These are phyloP conservation scores for Gracilinanus agilis DNA, from an alignment of 2,113 vertebrate genomes.

Conservation along the genomic window DNA sequence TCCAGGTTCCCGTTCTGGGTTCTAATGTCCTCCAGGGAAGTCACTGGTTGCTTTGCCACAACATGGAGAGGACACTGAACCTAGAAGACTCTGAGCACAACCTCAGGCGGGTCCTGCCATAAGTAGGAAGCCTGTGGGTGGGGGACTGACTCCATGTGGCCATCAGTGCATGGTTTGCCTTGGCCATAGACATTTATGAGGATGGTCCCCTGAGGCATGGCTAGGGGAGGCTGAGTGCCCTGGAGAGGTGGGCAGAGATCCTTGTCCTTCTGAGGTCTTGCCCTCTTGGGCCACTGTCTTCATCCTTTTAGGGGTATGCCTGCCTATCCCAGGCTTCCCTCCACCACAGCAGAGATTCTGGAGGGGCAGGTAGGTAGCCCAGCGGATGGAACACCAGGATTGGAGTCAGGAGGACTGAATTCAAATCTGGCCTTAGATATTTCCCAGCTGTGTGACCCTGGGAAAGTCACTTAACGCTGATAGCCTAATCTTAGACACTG, in stretches of 20 bases:
- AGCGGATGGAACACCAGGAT: too few species aligned
- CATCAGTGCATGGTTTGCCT: background rate
- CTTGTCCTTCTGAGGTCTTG: background rate
- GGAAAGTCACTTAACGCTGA: too few species aligned
- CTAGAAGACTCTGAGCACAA: background rate
- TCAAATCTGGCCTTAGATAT: too few species aligned
- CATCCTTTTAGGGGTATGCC: too few species aligned
- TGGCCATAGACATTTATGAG: background rate
- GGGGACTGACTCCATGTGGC: background rate
- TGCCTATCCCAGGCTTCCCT: too few species aligned
- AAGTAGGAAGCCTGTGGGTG: background rate
- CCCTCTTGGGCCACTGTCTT: too few species aligned
- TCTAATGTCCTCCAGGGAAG: background rate
- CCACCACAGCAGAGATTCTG: too few species aligned
- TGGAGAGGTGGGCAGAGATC: background rate
- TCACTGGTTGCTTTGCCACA: background rate
- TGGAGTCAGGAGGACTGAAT: too few species aligned
- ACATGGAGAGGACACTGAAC: background rate
- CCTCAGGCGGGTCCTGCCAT: background rate
- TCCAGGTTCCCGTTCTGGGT: background rate
- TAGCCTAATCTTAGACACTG: too few species aligned
- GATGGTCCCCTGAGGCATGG: background rate
- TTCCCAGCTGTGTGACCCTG: too few species aligned
- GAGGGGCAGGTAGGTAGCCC: too few species aligned
- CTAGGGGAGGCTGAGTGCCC: too few species aligned